Evolutionary conservation across 2,113 vertebrate genomes (phyloP).

Genomic region (Loxodonta africana): DNA sequence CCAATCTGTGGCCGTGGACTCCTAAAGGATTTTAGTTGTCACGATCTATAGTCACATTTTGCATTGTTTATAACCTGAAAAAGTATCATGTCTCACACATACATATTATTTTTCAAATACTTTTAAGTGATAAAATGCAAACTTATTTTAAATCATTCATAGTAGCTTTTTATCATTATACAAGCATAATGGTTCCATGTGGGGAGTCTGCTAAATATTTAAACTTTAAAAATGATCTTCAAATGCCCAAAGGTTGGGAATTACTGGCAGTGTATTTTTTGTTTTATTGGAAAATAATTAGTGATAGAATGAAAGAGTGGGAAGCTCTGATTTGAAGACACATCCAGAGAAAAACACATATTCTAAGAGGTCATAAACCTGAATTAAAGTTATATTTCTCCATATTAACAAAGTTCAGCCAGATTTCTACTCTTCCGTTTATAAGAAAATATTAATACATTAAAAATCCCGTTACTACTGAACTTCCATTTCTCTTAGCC

Average conservation of each 20-base stretch:
- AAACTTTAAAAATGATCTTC: neutral
- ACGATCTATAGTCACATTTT: neutral
- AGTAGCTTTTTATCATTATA: neutral
- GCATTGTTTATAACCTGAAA: neutral
- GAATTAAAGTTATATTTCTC: neutral
- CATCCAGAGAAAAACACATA: neutral
- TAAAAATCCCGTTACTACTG: neutral
- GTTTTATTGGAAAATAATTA: constrained; percentile 9
- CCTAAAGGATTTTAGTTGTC: neutral
- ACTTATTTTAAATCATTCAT: constrained; percentile 37
- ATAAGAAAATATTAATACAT: neutral
- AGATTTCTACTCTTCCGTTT: constrained; percentile 19
- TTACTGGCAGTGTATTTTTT: neutral
- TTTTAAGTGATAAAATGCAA: neutral
- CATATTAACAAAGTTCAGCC: neutral
- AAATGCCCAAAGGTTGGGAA: neutral
- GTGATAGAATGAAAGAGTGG: neutral
- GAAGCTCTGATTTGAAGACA: neutral
- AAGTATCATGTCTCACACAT: neutral
- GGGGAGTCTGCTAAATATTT: neutral
- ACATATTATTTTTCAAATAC: constrained; percentile 10
- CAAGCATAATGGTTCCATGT: neutral
- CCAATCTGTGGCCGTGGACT: neutral
- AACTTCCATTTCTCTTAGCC: neutral
- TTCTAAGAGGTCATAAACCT: neutral